Base-by-base conservation (phyloP, 2,888 invertebrate species). In the Strigamia crassipes region DNA sequence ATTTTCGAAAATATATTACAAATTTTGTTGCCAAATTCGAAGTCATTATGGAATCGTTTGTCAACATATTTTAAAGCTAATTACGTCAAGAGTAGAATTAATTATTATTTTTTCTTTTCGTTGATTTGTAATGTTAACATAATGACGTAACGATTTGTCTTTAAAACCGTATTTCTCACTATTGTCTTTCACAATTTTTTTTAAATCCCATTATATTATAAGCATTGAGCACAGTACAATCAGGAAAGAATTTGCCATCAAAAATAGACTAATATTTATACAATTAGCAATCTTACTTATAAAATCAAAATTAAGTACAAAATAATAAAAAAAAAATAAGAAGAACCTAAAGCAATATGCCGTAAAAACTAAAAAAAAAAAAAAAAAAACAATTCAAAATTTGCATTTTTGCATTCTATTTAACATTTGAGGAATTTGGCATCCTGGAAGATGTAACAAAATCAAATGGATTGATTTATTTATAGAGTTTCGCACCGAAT, bases 221-320 rank as follows among this genome's bases (percentile, higher is more conserved):
- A 73, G 31, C 27, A 23, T 23, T 73, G 73, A 31, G 73, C 23
- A 73, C 73, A 73, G 73, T 73, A 31, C 23, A n/a, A 31, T 13
- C 15, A 31, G 31, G 27, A 73, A 27, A 73, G 73, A 73, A 73
- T 73, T 73, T 73, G 73, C 73, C 73, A 31, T 73, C 31, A 73
- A 73, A 73, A 73, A 73, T 73, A 73, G 73, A 73, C 73, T 73
- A 73, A 73, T 73, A 73, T 73, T 23, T 73, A 73, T 18, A 61
- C 21, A 23, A 5, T 18, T 61, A 61, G 21, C 18, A 61, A 18
- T 46, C 15, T n/a, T 15, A n/a, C 46, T 46, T 13, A 13, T 46
- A 13, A 46, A 46, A 46, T 46, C 13, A 46, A 46, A 46, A n/a
- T 46, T 46, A 46, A 46, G 46, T 46, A 46, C 46, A 46, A 46